Conservation (phyloP, 2,113 vertebrate genomes). For the Pseudonaja textilis region DNA sequence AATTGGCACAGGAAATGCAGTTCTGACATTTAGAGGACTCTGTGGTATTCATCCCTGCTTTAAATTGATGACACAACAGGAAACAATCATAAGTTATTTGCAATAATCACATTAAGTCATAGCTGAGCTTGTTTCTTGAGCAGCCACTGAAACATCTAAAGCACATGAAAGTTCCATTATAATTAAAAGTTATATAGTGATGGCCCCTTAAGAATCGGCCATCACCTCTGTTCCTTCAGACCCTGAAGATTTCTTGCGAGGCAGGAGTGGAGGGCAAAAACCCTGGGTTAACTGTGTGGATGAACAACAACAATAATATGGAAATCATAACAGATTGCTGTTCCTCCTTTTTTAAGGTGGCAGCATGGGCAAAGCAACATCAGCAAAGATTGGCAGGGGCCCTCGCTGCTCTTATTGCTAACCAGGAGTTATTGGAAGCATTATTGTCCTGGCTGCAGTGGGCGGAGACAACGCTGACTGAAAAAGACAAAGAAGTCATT, state of each 20-base stretch:
- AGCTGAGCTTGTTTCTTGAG: background rate
- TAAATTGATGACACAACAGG: background rate
- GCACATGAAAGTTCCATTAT: background rate
- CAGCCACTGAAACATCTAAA: background rate
- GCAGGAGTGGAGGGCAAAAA: background rate
- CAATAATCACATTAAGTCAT: background rate
- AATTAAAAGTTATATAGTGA: background rate
- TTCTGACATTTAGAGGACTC: background rate
- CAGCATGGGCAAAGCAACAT: constrained; percentile 93
- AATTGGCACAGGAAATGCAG: background rate
- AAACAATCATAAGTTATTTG: constrained; percentile 4
- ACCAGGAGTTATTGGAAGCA: constrained; percentile 89
- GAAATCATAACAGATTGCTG: background rate
- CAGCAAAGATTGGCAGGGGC: constrained; percentile 88
- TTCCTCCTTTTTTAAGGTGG: constrained; percentile 75
- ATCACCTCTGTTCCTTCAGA: background rate
- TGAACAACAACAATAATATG: constrained; percentile 13
- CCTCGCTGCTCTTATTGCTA: constrained; percentile 83
- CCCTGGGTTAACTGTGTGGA: background rate
- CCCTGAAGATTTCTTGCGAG: background rate
- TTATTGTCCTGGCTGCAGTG: constrained; percentile 92
- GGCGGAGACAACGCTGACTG: constrained; percentile 88
- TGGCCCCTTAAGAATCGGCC: background rate
- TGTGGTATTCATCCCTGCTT: constrained; percentile 2
- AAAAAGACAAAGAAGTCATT: constrained; percentile 88